Evolutionary conservation across 2,113 vertebrate genomes (phyloP).

Genomic region (Embiotoca jacksoni): DNA sequence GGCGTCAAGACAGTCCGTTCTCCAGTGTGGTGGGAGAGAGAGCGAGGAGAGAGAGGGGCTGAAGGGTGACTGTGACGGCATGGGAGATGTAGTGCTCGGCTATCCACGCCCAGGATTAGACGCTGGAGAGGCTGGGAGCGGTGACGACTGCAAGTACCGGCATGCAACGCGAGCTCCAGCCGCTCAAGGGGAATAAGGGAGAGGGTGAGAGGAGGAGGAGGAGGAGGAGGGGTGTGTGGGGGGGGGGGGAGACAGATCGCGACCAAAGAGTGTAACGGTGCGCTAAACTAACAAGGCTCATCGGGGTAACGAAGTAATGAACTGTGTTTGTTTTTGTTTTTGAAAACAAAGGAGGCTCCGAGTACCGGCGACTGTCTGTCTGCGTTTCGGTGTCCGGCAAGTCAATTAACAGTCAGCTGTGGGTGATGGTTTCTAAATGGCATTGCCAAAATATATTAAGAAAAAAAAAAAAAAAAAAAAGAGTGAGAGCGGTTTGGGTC

Average conservation of each 20-base stretch:
- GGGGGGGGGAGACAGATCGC: conserved; percentile 82
- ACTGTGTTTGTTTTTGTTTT: conserved; percentile 52
- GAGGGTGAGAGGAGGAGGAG: no score
- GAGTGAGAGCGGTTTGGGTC: conserved; percentile 69
- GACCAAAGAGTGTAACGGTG: conserved; percentile 84
- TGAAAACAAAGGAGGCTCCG: conserved; percentile 5
- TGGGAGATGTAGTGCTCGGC: conserved; percentile 87
- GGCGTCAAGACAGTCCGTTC: conserved; percentile 86
- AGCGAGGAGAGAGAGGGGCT: conserved; percentile 73
- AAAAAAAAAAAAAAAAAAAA: conserved; percentile 11
- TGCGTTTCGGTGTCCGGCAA: not conserved
- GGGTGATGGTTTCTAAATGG: conserved; percentile 43
- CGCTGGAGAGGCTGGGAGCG: conserved; percentile 77
- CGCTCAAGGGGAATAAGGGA: conserved; percentile 85
- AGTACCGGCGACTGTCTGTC: not conserved
- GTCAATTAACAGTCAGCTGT: conserved; percentile 51
- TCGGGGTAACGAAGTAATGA: conserved; percentile 81
- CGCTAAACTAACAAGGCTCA: conserved; percentile 83
- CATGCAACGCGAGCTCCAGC: conserved; percentile 84
- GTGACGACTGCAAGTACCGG: conserved; percentile 84
- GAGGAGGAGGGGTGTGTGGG: conserved; percentile 12
- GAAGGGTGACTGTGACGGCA: conserved; percentile 71
- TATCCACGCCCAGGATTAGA: conserved; percentile 83
- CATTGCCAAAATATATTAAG: conserved; percentile 37
- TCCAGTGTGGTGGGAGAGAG: conserved; percentile 83